Percentiles rank a stretch among this genome's conserved stretches.
Evolutionary conservation across 2,888 invertebrate species (phyloP).

Genomic region (Amitus sp.): DNA sequence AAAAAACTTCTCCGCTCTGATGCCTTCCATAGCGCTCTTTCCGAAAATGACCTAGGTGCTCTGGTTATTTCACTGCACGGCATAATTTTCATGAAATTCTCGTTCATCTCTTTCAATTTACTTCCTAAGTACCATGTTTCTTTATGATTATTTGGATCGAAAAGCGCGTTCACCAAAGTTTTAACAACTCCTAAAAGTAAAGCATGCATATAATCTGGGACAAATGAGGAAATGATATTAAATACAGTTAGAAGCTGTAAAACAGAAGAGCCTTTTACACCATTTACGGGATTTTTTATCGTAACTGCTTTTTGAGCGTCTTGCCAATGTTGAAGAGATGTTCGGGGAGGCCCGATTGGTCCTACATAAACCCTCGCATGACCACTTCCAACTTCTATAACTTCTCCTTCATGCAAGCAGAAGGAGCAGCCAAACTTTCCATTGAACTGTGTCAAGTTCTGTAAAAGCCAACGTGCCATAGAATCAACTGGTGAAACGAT

Average conservation of each 20-base stretch:
- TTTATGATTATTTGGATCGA: slow-evolving; percentile 6
- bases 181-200: slow-evolving; percentile 12
- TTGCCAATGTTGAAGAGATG: slow-evolving; percentile 5
- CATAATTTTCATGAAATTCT: slow-evolving; percentile 10
- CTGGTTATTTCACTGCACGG: slow-evolving; percentile 13
- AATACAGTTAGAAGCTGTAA: slow-evolving; percentile 12
- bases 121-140: slow-evolving; percentile 12
- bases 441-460: slow-evolving; percentile 22
- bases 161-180: slow-evolving; percentile 3
- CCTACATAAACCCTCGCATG: slow-evolving; percentile 16
- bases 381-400: slow-evolving; percentile 15
- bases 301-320: slow-evolving; percentile 6
- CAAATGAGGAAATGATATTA: slow-evolving; percentile 21
- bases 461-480: slow-evolving; percentile 14
- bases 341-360: slow-evolving; percentile 5
- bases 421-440: slow-evolving; percentile 28
- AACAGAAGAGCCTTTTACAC: slow-evolving; percentile 22
- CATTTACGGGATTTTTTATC: neutral
- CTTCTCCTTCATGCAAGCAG: slow-evolving; percentile 19
- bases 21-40: slow-evolving; percentile 3
- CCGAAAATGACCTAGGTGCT: slow-evolving; percentile 5
- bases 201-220: slow-evolving; percentile 23
- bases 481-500: slow-evolving; percentile 22
- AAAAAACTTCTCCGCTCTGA: slow-evolving; percentile 9
- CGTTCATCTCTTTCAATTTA: slow-evolving; percentile 3